Evolutionary conservation across 2,797 vertebrate species (phyloP).

Genomic region (Denticeps clupeoides): DNA sequence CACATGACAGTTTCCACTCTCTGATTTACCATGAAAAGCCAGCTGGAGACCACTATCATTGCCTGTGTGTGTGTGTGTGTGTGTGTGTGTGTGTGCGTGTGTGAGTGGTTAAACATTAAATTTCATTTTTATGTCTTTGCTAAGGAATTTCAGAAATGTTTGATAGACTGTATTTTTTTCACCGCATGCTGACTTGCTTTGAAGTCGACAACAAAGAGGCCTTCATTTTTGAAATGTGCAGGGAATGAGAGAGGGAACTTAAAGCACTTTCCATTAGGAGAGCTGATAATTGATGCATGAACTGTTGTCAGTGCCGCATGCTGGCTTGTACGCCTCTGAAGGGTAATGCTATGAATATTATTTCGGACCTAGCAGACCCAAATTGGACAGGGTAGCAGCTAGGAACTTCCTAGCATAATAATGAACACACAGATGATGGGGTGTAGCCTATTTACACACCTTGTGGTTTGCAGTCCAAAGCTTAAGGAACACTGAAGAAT

Average conservation of each 20-base stretch:
- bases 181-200: conserved; percentile 30
- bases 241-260: conserved; percentile 12
- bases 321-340: conserved; percentile 4
- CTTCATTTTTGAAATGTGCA: conserved; percentile 12
- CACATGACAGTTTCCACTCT: conserved; percentile 18
- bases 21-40: conserved; percentile 16
- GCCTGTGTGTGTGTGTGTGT: not conserved
- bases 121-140: conserved; percentile 17
- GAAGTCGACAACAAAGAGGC: conserved; percentile 31
- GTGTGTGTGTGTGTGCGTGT: conserved; percentile 2
- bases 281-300: conserved; percentile 29
- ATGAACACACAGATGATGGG: too few relatives aligned
- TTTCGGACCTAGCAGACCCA: conserved; percentile 5
- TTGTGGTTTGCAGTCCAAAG: too few relatives aligned
- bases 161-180: conserved; percentile 17
- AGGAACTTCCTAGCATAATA: too few relatives aligned
- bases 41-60: conserved; percentile 24
- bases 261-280: conserved; percentile 28
- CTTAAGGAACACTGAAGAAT: too few relatives aligned
- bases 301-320: conserved; percentile 12
- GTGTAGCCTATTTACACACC: too few relatives aligned
- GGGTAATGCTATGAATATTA: conserved; percentile 5
- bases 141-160: conserved; percentile 11
- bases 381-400: not conserved
- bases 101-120: conserved; percentile 13